These are phyloP conservation scores for Galaxea fascicularis DNA, from an alignment of 92 coral and sea anemone species.

Conservation along the genomic window DNA sequence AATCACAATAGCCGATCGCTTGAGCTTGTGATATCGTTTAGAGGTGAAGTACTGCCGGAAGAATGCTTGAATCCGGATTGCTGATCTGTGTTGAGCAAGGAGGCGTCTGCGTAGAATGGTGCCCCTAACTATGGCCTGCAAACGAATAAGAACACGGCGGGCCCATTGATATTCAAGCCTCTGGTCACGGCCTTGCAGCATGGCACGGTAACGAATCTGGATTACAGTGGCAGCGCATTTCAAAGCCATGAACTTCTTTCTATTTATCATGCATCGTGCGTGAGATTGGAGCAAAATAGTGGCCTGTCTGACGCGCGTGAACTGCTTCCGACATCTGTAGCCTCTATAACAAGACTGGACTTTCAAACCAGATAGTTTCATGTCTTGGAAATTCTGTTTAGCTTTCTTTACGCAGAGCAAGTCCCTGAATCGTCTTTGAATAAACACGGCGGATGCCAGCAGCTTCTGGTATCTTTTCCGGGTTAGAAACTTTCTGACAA, in stretches of 20 bases:
- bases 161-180: slow-evolving; percentile 49
- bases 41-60: slow-evolving; percentile 41
- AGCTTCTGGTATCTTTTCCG: slow-evolving; percentile 55
- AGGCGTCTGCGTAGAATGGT: slow-evolving; percentile 46
- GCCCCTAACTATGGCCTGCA: slow-evolving; percentile 78
- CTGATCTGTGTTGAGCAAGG: slow-evolving; percentile 51
- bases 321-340: slow-evolving; percentile 54
- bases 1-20: slow-evolving; percentile 54
- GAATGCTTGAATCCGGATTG: slow-evolving; percentile 63
- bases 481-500: slow-evolving; percentile 47
- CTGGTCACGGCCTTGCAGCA: slow-evolving; percentile 53
- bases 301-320: slow-evolving; percentile 42
- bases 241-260: slow-evolving; percentile 56
- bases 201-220: slow-evolving; percentile 78
- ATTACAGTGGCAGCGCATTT: slow-evolving; percentile 53
- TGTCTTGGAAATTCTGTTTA: slow-evolving; percentile 37
- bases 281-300: slow-evolving; percentile 62
- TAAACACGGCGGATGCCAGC: slow-evolving; percentile 39
- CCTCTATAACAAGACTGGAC: slow-evolving; percentile 78
- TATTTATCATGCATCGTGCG: slow-evolving; percentile 51
- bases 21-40: slow-evolving; percentile 54
- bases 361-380: slow-evolving; percentile 52
- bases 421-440: slow-evolving; percentile 68
- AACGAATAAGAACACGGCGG: slow-evolving; percentile 49
- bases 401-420: slow-evolving; percentile 32